phyloP scores from a whole-genome alignment of 2,113 vertebrate genomes.

The Syngnathus typhle region DNA sequence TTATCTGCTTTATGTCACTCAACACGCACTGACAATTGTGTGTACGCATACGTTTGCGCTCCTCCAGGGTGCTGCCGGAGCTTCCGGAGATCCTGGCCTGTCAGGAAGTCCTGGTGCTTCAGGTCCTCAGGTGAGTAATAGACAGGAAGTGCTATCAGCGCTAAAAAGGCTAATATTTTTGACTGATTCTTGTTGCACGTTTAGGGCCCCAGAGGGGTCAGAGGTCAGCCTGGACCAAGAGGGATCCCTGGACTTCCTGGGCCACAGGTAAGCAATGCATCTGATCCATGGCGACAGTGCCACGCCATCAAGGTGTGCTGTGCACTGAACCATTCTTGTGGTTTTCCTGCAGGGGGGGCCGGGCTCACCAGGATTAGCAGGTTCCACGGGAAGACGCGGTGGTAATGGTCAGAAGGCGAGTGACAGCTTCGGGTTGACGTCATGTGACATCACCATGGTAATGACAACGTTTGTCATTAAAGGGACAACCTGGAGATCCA shows the following conservation, averaged over 20 bases:
- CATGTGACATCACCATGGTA: background rate
- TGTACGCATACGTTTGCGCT: slow-evolving; percentile 4
- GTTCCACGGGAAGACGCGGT: slow-evolving; percentile 68
- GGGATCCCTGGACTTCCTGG: slow-evolving; percentile 58
- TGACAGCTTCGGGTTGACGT: background rate
- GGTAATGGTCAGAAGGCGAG: slow-evolving; percentile 74
- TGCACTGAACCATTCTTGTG: background rate
- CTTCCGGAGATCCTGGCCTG: slow-evolving; percentile 42
- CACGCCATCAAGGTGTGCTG: background rate
- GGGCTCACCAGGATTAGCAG: slow-evolving; percentile 47
- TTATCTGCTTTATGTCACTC: background rate
- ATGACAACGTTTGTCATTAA: slow-evolving; percentile 13
- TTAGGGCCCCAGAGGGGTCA: slow-evolving; percentile 52
- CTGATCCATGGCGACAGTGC: background rate
- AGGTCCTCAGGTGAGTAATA: slow-evolving; percentile 57
- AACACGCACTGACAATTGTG: background rate
- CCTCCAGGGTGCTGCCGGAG: slow-evolving; percentile 52
- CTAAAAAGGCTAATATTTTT: background rate
- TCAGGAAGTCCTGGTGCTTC: slow-evolving; percentile 50
- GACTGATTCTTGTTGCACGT: slow-evolving; percentile 1
- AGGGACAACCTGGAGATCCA: slow-evolving; percentile 77
- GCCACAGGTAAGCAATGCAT: slow-evolving; percentile 38
- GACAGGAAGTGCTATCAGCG: background rate
- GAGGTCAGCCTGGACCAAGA: slow-evolving; percentile 50
- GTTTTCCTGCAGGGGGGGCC: slow-evolving; percentile 57